Conservation (phyloP, 2,797 vertebrate species). For the Leptatherina wallacei region DNA sequence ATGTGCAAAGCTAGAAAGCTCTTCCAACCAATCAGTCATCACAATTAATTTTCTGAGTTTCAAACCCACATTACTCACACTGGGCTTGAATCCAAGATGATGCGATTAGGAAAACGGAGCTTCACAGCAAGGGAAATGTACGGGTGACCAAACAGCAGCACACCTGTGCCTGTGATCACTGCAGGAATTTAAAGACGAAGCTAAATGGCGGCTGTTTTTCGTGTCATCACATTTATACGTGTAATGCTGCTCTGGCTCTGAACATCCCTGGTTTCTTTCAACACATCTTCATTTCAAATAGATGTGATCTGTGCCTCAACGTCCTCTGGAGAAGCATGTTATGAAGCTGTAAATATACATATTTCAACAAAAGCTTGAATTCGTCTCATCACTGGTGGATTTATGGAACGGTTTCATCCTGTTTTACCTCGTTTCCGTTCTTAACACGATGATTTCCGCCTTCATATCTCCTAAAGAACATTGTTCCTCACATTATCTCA, state of each 20-base stretch:
- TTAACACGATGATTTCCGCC: neutral
- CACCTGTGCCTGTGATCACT: constrained; percentile 10
- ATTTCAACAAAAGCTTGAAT: constrained; percentile 14
- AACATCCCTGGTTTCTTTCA: constrained; percentile 8
- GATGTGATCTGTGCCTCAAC: constrained; percentile 10
- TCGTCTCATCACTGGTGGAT: constrained; percentile 18
- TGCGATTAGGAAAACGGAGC: constrained; percentile 5
- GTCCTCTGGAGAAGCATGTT: constrained; percentile 12
- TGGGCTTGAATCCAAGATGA: constrained; percentile 17
- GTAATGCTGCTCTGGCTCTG: constrained; percentile 19
- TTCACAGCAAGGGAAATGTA: neutral
- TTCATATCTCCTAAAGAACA: neutral
- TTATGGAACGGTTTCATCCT: constrained; percentile 1
- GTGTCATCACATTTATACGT: neutral
- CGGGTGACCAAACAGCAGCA: constrained; percentile 7
- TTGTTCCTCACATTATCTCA: neutral
- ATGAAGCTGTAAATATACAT: constrained; percentile 25
- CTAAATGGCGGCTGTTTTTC: neutral
- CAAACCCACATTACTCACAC: constrained; percentile 1
- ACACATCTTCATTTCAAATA: constrained; percentile 37
- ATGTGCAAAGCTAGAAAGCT: neutral
- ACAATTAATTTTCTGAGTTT: constrained; percentile 12
- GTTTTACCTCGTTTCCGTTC: neutral
- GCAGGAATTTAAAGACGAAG: constrained; percentile 3
- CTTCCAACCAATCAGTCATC: neutral